Conservation (phyloP, 1,140 invertebrate genomes). For the Ephestia elutella region DNA sequence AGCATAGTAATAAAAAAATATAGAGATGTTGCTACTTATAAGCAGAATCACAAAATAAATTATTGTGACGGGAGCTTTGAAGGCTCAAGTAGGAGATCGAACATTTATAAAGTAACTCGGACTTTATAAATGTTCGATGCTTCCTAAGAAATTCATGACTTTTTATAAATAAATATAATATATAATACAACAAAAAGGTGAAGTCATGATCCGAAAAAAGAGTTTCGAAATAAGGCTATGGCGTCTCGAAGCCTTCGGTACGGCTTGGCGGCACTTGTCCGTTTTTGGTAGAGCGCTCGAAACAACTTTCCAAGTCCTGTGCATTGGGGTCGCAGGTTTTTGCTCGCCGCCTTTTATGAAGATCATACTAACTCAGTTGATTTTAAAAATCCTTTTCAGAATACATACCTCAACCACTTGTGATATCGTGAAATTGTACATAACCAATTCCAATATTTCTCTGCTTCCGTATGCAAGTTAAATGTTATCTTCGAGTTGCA, state of each 20-base stretch:
- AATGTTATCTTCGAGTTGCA: neutral
- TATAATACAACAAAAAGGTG: neutral
- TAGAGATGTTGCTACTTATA: too few relatives aligned
- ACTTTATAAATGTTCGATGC: too few relatives aligned
- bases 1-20: too few relatives aligned
- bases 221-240: neutral
- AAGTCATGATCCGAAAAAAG: neutral
- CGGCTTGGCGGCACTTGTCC: slow-evolving; percentile 16
- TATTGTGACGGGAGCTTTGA: too few relatives aligned
- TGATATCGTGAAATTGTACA: neutral
- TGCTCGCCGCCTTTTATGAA: slow-evolving; percentile 15
- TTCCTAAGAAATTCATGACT: too few relatives aligned
- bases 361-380: neutral
- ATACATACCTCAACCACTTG: neutral
- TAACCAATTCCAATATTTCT: neutral
- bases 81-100: too few relatives aligned
- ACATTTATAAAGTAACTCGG: too few relatives aligned
- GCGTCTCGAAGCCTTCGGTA: neutral
- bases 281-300: slow-evolving; percentile 25
- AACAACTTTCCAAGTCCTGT: slow-evolving; percentile 34
- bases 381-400: neutral
- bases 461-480: neutral
- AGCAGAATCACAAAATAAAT: too few relatives aligned
- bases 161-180: neutral
- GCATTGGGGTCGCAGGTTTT: slow-evolving; percentile 24